Evolutionary conservation across 2,113 vertebrate genomes (phyloP).

Genomic region (Struthio camelus): DNA sequence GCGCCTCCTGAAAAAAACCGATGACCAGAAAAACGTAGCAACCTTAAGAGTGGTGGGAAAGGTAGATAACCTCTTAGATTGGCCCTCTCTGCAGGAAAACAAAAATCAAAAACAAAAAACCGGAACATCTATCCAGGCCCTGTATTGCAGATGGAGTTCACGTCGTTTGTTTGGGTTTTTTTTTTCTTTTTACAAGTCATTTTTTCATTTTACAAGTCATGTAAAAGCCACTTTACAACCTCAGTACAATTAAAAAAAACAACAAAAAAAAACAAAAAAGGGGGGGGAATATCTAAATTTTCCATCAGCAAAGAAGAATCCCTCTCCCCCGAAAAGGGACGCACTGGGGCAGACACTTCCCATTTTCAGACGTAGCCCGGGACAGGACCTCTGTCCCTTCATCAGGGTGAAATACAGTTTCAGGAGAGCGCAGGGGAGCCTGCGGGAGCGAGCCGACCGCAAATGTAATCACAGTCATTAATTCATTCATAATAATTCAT

Average conservation of each 20-base stretch:
- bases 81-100: not conserved
- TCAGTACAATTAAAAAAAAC: not conserved
- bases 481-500: not conserved
- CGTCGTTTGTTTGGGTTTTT: not conserved
- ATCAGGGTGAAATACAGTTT: too few relatives aligned
- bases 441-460: not conserved
- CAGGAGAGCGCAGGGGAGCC: not conserved
- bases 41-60: not conserved
- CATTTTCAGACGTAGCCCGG: too few relatives aligned
- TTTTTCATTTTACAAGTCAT: not conserved
- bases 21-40: not conserved
- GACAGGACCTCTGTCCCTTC: not conserved
- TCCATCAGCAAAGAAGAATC: not conserved
- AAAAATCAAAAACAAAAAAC: not conserved
- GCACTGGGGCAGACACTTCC: not conserved
- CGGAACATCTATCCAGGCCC: not conserved
- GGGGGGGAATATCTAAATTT: accelerated
- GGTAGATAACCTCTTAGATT: not conserved
- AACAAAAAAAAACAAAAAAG: accelerated
- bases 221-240: not conserved
- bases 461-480: not conserved
- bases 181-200: not conserved
- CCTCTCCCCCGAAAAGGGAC: not conserved
- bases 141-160: not conserved
- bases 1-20: not conserved